Evolutionary conservation across 2,888 invertebrate species (phyloP).

Genomic region (Anarsia innoxiella): DNA sequence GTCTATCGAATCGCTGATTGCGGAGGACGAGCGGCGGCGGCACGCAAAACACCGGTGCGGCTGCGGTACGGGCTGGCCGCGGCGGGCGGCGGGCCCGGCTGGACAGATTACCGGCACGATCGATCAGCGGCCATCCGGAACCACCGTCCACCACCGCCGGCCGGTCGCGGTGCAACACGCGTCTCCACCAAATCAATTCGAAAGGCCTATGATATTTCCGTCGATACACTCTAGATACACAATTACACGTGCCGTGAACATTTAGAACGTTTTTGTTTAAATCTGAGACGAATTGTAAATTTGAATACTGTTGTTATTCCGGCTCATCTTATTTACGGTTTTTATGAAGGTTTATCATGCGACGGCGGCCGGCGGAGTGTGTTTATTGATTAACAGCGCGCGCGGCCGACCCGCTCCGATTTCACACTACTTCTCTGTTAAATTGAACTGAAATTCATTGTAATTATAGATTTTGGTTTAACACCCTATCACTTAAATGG

Average conservation of each 20-base stretch:
- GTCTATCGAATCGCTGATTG: slow-evolving; percentile 56
- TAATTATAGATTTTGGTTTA: slow-evolving; percentile 15
- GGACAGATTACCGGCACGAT: slow-evolving; percentile 15
- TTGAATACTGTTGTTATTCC: slow-evolving; percentile 68
- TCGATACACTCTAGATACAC: slow-evolving; percentile 23
- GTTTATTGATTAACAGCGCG: slow-evolving; percentile 64
- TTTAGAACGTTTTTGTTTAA: slow-evolving; percentile 72
- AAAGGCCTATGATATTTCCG: slow-evolving; percentile 34
- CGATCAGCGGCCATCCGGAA: slow-evolving; percentile 50
- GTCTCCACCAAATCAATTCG: slow-evolving; percentile 63
- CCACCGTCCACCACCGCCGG: slow-evolving; percentile 23
- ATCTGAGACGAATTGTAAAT: slow-evolving; percentile 68
- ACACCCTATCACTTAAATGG: slow-evolving; percentile 8
- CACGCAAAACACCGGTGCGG: slow-evolving; percentile 51
- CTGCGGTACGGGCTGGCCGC: slow-evolving; percentile 19
- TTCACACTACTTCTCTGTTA: slow-evolving; percentile 37
- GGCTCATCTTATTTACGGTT: slow-evolving; percentile 57
- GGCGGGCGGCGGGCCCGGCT: background rate
- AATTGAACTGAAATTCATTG: slow-evolving; percentile 18
- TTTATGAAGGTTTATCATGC: slow-evolving; percentile 61
- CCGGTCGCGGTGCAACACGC: slow-evolving; percentile 49
- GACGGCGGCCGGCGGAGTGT: slow-evolving; percentile 60
- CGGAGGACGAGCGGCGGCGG: slow-evolving; percentile 36
- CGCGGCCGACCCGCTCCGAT: slow-evolving; percentile 28
- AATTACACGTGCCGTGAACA: slow-evolving; percentile 49